A percentile compares a stretch with the other conserved stretches of the same genome.
Conservation (phyloP, 2,888 invertebrate species). For the Mythimna lalbum region DNA sequence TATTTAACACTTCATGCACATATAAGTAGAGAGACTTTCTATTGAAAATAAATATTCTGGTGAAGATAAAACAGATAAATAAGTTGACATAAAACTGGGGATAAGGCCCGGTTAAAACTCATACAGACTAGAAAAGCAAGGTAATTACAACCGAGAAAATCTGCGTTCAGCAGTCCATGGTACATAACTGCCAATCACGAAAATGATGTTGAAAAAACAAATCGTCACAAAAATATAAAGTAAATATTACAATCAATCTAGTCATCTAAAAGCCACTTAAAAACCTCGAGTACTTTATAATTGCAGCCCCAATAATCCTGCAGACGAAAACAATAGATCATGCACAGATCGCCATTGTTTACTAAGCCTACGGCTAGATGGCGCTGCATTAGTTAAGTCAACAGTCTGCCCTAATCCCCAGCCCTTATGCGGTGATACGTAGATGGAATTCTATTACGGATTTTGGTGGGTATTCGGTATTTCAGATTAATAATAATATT, state of each 20-base stretch:
- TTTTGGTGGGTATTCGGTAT: conserved; percentile 28
- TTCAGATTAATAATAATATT: not conserved
- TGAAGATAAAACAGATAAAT: not conserved
- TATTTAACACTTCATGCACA: too few relatives aligned
- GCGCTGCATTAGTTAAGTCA: conserved; percentile 88
- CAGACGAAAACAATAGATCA: conserved; percentile 83
- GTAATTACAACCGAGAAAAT: not conserved
- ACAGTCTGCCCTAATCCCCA: conserved; percentile 81
- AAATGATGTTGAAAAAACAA: not conserved
- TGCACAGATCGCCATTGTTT: conserved; percentile 73
- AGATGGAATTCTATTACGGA: conserved; percentile 23
- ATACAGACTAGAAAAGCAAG: not conserved
- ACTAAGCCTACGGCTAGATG: conserved; percentile 86
- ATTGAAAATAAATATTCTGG: not conserved
- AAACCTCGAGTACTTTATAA: conserved; percentile 60
- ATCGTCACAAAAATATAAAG: not conserved
- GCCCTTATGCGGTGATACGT: conserved; percentile 44
- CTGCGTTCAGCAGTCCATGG: not conserved
- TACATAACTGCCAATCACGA: not conserved
- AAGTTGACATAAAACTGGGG: too few relatives aligned
- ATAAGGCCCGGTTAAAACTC: not conserved
- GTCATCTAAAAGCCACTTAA: conserved; percentile 8
- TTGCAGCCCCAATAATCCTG: conserved; percentile 75
- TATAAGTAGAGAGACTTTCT: too few relatives aligned
- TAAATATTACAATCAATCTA: not conserved